Base-by-base conservation (phyloP, 2,113 vertebrate genomes). In the Paramisgurnus dabryanus region DNA sequence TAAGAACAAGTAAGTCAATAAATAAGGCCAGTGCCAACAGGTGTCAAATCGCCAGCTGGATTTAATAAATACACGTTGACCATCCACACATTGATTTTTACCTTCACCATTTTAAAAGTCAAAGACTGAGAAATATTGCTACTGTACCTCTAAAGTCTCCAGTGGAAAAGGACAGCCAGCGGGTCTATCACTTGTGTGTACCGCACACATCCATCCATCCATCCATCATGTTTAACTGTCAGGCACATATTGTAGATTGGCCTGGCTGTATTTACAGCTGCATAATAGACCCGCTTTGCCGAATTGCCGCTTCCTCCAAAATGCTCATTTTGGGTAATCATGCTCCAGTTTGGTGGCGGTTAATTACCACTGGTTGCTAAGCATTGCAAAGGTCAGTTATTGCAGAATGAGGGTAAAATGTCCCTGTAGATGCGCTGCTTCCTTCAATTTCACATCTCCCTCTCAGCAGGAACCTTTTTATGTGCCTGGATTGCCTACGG, bases 371-470 rank as follows among this genome's bases (percentile, higher is more conserved):
- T 94, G 95, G 95, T 97, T 94, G 95, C 95, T 96, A 94, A 92
- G 91, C 95, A 85, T 92, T 95, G 92, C 94, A 94, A 95, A 95
- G 96, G 95, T 98, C 95, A 99, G 96, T 98, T 97, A 97, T 95
- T 90, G 92, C 91, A 93, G 92, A 95, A 89, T 87, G 89, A 90
- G 88, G 89, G 88, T 89, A 91, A 93, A 92, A 92, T 90, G 88
- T 90, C 85, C 83, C 88, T 86, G 89, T 89, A 87, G 86, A 89
- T 89, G 87, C 65, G 66, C 85, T 88, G 87, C 90, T 89, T 85
- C 86, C 86, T 83, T 85, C 92, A 92, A 93, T 94, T 96, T 93
- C 95, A 93, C 91, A 82, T 88, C 90, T 92, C 93, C 90, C 86
- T 91, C 89, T 86, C 94, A 93, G 94, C 94, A 88, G 95, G 94